These are phyloP conservation scores for Natator depressus DNA, from an alignment of 2,113 vertebrate species.

Conservation along the genomic window DNA sequence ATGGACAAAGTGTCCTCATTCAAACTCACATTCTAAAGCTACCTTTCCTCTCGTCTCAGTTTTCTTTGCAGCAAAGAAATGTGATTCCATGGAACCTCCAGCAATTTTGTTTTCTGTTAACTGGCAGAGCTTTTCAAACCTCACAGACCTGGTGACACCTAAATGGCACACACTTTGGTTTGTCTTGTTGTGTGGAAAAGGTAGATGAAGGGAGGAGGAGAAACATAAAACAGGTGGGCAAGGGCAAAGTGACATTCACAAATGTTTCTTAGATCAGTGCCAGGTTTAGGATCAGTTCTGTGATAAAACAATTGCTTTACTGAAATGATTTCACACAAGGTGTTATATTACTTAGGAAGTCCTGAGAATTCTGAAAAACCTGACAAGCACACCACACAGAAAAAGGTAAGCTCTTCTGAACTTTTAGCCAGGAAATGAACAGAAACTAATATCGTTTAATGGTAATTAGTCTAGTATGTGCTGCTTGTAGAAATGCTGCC, in stretches of 20 bases:
- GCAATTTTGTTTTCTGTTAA: constrained; percentile 89
- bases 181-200: constrained; percentile 90
- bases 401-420: constrained; percentile 62
- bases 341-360: constrained; percentile 80
- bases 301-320: constrained; percentile 72
- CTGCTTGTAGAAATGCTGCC: constrained; percentile 26
- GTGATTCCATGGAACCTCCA: constrained; percentile 85
- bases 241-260: constrained; percentile 84
- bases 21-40: constrained; percentile 88
- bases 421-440: constrained; percentile 65
- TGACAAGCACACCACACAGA: constrained; percentile 35
- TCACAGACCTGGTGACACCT: constrained; percentile 89
- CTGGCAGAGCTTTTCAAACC: constrained; percentile 85
- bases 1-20: constrained; percentile 97
- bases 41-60: constrained; percentile 88
- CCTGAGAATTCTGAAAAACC: constrained; percentile 73
- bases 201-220: constrained; percentile 85
- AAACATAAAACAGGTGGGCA: constrained; percentile 90
- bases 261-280: constrained; percentile 82
- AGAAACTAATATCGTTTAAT: constrained; percentile 71
- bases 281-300: constrained; percentile 58
- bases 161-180: constrained; percentile 89
- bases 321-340: constrained; percentile 82
- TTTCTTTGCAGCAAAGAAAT: constrained; percentile 90
- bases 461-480: constrained; percentile 60